Evolutionary conservation across 1,140 invertebrate species (phyloP).

Genomic region (Aculops lycopersici): DNA sequence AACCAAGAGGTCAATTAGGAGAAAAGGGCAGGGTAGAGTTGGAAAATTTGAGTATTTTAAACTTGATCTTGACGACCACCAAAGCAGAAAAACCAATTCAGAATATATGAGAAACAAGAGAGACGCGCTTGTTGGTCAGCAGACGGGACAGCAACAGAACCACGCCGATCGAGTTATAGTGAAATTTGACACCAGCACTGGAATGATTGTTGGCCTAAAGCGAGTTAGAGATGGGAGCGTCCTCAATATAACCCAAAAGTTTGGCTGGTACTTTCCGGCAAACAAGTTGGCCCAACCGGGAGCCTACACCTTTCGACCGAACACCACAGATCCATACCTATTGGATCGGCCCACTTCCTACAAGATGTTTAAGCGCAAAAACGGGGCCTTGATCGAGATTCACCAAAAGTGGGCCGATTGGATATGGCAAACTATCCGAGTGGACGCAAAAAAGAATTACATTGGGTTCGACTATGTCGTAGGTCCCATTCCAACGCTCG

Average conservation of each 20-base stretch:
- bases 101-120: too few relatives aligned
- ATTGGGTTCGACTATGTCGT: conserved; percentile 70
- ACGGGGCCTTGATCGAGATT: conserved; percentile 40
- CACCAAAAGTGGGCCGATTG: conserved; percentile 37
- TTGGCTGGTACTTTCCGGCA: conserved; percentile 1
- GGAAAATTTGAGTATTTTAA: too few relatives aligned
- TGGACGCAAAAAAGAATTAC: conserved; percentile 27
- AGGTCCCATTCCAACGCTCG: conserved; percentile 44
- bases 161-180: too few relatives aligned
- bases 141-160: too few relatives aligned
- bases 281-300: conserved; percentile 13
- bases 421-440: conserved; percentile 40
- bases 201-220: not conserved
- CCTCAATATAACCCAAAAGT: conserved; percentile 2
- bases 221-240: not conserved
- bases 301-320: conserved; percentile 22
- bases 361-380: not conserved
- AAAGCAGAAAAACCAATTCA: too few relatives aligned
- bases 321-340: conserved; percentile 5
- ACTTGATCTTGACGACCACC: too few relatives aligned
- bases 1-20: too few relatives aligned
- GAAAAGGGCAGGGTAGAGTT: too few relatives aligned
- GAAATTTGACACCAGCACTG: not conserved
- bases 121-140: too few relatives aligned
- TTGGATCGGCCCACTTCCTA: not conserved